These are phyloP conservation scores for Terrapene triunguis DNA, from an alignment of 2,113 vertebrate species.

Conservation along the genomic window DNA sequence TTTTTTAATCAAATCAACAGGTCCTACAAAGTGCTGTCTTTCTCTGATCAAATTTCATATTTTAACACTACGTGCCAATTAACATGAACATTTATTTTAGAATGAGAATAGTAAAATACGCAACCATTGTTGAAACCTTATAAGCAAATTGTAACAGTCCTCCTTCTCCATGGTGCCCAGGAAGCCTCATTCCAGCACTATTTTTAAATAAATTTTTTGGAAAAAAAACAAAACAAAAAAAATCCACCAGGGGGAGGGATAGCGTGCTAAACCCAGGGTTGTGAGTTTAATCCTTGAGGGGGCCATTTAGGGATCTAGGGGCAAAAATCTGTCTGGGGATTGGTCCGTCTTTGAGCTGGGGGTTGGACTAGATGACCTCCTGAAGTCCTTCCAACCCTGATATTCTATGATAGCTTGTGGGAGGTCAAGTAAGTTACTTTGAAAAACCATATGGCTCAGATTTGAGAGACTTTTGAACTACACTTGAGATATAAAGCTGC, in stretches of 20 bases:
- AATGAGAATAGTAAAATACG: background rate
- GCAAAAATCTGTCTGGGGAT: no score
- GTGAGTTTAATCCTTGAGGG: no score
- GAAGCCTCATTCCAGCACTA: rapidly evolving
- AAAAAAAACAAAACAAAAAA: background rate
- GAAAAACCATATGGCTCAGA: background rate
- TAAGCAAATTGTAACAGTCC: rapidly evolving
- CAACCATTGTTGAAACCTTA: background rate
- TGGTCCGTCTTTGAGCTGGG: no score
- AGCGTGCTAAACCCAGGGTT: no score
- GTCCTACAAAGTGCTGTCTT: background rate
- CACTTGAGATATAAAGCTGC: constrained; percentile 1
- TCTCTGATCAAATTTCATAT: background rate
- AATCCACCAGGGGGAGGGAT: no score
- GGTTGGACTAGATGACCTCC: no score
- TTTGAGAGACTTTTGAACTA: background rate
- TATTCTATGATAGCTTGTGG: no score
- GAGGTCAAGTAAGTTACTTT: background rate
- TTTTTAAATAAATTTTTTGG: background rate
- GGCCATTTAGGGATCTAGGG: no score
- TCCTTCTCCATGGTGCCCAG: background rate
- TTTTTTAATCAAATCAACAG: background rate
- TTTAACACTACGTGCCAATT: background rate
- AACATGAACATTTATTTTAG: background rate
- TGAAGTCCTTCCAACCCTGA: no score